Base-by-base conservation (phyloP, 2,888 invertebrate species). In the Rhaphigaster nebulosa region DNA sequence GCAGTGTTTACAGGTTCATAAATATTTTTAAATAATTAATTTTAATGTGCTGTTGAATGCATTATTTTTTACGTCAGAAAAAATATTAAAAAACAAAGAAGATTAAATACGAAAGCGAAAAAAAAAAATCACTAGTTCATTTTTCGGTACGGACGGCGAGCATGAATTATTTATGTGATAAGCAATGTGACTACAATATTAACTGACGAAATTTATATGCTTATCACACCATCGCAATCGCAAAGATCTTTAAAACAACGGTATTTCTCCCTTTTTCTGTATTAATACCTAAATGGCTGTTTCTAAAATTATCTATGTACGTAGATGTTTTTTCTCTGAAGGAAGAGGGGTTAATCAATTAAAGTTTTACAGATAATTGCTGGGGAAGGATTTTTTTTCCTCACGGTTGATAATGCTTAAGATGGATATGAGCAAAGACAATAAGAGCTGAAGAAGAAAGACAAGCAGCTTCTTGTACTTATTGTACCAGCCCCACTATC, bases 1-100 rank as follows among this genome's bases (percentile, higher is more conserved):
- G 45, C 84, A 84, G 84, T 84, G 84, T 91, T 80, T 76, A 76
- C 70, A 20, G 1, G 20, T 38, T 8, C 1, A 76, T 38, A 38
- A 13, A 29, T 29, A 65, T 65, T 29, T 29, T 15, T n/a, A 29
- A 65, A 29, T 29, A 65, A 29, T 15, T 29, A 65, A 29, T 65
- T 76, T 76, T 23, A 2, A 38, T 38, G 0, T 29, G 0, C 10
- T 38, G 8, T 38, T 38, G 8, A 34, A 76, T 13, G 1, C 15
- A 65, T 29, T 65, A 29, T 4, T 3, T 20, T 23, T 76, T 20
- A 20, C 20, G 0, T 38, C 1, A 23, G 6, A 76, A 76, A 29
- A 34, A 20, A 29, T 15, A 29, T 12, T 0, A 70, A 70, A 20
- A 38, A 10, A 6, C 34, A 20, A 20, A 76, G 26, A 76, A 76